phyloP scores from a whole-genome alignment of 2,113 vertebrate species.

The Thunnus thynnus region DNA sequence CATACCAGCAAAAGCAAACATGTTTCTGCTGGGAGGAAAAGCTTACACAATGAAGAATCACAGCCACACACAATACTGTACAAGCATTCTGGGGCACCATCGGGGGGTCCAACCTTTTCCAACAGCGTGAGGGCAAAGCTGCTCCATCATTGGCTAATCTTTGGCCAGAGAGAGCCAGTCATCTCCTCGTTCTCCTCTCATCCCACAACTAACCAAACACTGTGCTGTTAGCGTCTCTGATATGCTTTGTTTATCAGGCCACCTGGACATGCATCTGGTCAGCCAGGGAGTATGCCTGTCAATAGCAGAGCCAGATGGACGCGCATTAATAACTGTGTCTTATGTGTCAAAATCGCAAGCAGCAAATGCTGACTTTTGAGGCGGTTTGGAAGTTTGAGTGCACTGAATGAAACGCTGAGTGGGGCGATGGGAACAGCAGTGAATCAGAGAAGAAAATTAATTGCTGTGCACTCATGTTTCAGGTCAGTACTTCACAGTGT shows the following conservation, averaged over 20 bases:
- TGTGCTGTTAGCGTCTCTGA: conserved; percentile 60
- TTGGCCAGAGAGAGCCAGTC: conserved; percentile 67
- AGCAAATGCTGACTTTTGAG: conserved; percentile 33
- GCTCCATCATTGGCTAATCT: conserved; percentile 72
- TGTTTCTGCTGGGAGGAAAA: conserved; percentile 71
- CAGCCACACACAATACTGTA: conserved; percentile 74
- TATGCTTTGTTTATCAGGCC: conserved; percentile 79
- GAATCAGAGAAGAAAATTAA: conserved; percentile 61
- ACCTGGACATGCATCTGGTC: conserved; percentile 81
- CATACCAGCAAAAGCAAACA: conserved; percentile 83
- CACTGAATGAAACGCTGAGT: conserved; percentile 52
- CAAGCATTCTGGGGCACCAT: conserved; percentile 75
- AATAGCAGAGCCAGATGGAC: conserved; percentile 76
- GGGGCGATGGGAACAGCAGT: conserved; percentile 57
- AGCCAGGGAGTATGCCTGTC: conserved; percentile 63
- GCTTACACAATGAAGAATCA: conserved; percentile 80
- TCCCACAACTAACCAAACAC: conserved; percentile 75
- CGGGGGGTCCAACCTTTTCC: conserved; percentile 66
- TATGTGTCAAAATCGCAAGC: conserved; percentile 58
- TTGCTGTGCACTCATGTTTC: conserved; percentile 69
- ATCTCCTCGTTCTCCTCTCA: conserved; percentile 59
- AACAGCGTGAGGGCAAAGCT: conserved; percentile 54
- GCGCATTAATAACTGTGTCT: conserved; percentile 68
- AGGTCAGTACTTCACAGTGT: conserved; percentile 73
- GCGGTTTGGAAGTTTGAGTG: conserved; percentile 41